Evolutionary conservation across 2,888 invertebrate genomes (phyloP), one percentile per base, ranked within the genome.

Genomic region (Sminthurides aquaticus): DNA sequence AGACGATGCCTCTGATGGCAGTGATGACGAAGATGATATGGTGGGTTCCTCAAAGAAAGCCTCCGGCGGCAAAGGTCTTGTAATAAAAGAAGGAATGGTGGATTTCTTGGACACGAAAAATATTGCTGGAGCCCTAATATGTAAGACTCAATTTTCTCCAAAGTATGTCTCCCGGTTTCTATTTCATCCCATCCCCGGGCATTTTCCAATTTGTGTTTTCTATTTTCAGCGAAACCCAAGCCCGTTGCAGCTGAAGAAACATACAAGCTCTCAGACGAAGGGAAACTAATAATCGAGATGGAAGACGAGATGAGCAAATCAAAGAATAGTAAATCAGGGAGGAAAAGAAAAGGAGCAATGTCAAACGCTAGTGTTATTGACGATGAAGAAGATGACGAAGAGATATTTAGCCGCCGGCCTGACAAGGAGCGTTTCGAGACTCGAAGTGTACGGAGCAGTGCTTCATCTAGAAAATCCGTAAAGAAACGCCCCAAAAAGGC

Each of bases 11-110:
- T 67, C 67, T 22, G 60, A 67, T 59, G 57, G 62, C 22, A 61
- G 43, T 27, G 65, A 65, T 29, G 62, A 62, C 24, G 65, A 52
- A 27, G 48, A 60, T 48, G 24, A 43, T 34, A 28, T 62, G 18
- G 49, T 24, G 49, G 57, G 57, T 24, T 52, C 49, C 3, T 22
- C 49, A 18, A 49, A 27, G 27, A 43, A 22, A 8, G 49, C 62
- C 27, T 52, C 54, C 5, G 49, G 49, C 57, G 34, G 1, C 56
- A 34, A 66, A n/a, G 63, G 59, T 8, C 56, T 74, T 8, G 65
- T 74, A n/a, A 73, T 74, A 27, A 74, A 74, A 58, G 74, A 74
- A 60, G 74, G 71, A 11, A 55, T 74, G 1, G 71, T 74, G 1
- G 71, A 74, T 55, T 74, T 74, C 64, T 56, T 74, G 48, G 69